phyloP scores from a whole-genome alignment of 1,140 invertebrate species.

The Diploscapter pachys region DNA sequence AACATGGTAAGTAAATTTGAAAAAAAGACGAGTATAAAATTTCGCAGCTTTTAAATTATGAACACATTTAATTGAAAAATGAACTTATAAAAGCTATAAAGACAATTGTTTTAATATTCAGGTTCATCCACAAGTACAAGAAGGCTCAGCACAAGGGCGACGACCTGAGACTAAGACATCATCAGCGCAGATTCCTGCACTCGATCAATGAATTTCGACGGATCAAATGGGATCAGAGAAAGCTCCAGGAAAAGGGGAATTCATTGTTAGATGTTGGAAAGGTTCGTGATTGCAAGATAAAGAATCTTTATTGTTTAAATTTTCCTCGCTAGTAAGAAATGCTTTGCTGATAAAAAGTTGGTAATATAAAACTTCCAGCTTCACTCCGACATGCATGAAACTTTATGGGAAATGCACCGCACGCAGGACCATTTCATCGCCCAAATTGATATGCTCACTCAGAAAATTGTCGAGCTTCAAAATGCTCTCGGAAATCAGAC shows the following conservation, averaged over 20 bases:
- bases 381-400: conserved; percentile 59
- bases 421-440: conserved; percentile 58
- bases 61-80: too few species aligned
- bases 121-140: conserved; percentile 59
- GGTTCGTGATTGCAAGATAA: conserved; percentile 29
- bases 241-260: conserved; percentile 56
- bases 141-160: conserved; percentile 51
- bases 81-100: background rate
- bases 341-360: background rate
- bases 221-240: conserved; percentile 59
- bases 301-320: background rate
- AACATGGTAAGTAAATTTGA: conserved; percentile 59
- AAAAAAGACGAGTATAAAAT: too few species aligned
- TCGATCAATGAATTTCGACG: conserved; percentile 57
- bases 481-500: background rate
- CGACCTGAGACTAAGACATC: conserved; percentile 53
- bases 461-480: conserved; percentile 39
- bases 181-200: conserved; percentile 57
- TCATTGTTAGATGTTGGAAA: conserved; percentile 58
- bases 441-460: conserved; percentile 48
- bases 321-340: conserved; percentile 3
- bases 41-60: too few species aligned
- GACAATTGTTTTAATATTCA: conserved; percentile 23
- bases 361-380: conserved; percentile 40
- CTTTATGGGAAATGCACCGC: conserved; percentile 57